Evolutionary conservation across 2,888 invertebrate species (phyloP).

Genomic region (Steinernema carpocapsae): DNA sequence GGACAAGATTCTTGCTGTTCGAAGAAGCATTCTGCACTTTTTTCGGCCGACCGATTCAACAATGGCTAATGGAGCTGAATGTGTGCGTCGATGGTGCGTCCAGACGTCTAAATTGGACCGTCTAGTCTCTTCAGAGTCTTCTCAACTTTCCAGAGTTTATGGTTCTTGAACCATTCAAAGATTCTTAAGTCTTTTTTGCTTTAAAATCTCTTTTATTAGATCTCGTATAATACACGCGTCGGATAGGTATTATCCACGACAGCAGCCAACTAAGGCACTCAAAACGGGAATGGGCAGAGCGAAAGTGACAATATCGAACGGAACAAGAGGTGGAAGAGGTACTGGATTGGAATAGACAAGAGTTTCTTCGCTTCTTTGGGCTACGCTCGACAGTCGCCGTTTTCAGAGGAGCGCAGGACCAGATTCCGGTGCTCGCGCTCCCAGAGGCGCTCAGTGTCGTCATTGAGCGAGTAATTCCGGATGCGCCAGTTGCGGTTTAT

Average conservation of each 20-base stretch:
- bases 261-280: constrained; percentile 33
- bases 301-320: constrained; percentile 11
- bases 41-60: too few relatives aligned
- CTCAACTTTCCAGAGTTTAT: too few relatives aligned
- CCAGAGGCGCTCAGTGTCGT: constrained; percentile 32
- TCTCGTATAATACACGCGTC: background rate
- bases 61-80: too few relatives aligned
- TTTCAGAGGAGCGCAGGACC: background rate
- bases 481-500: constrained; percentile 68
- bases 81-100: too few relatives aligned
- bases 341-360: background rate
- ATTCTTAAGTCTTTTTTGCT: too few relatives aligned
- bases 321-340: constrained; percentile 8
- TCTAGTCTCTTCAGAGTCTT: too few relatives aligned
- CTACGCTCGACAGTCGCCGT: constrained; percentile 31
- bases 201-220: constrained; percentile 3
- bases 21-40: too few relatives aligned
- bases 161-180: too few relatives aligned
- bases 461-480: constrained; percentile 52
- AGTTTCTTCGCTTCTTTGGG: background rate
- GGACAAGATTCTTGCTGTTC: too few relatives aligned
- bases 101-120: too few relatives aligned
- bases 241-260: background rate
- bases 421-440: constrained; percentile 21
- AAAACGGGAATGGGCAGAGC: constrained; percentile 19